Base-by-base conservation (phyloP, 1,140 invertebrate genomes). In the Idris sp. region DNA sequence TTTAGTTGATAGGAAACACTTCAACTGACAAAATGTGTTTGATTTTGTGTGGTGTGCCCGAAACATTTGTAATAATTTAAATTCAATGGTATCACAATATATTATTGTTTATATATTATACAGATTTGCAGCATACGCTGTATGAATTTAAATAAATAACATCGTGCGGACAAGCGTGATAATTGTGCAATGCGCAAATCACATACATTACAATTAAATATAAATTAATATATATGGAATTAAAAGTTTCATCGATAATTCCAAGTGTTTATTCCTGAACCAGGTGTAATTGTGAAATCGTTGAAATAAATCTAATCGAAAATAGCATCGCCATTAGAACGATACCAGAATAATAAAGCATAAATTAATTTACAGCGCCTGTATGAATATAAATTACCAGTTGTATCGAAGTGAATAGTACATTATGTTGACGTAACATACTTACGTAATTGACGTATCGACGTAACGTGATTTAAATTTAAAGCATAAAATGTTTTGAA, bases 381-480 rank as follows among this genome's bases (percentile, higher is more conserved):
- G 14, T 59, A 31, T 69, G 65, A 69, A 69, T 69, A 69, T 54
- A 61, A 54, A 69, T 53, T 53, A 40, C 38, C 46, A 22, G 58
- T 51, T 68, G n/a, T n/a, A 54, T 28, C 10, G 31, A 46, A 59
- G 46, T 59, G 22, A 53, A 44, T 69, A 41, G 18, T 49, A 44
- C 22, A 44, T 51, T 35, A 59, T 48, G 53, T 59, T 68, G 43
- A 51, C 31, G 44, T 58, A 58, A 58, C 51, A 68, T 40, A 43
- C 53, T 68, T 68, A 59, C 44, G 18, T 44, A 58, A 59, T 36
- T 59, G 54, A 65, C 11, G 28, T 35, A 68, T 58, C 49, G 53
- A 58, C 49, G 36, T 18, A 59, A 59, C 44, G 53, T 67, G 51
- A 26, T 30, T 26, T n/a, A 43, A 58, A 59, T 67, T 46, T 56